Percentiles rank a stretch among this genome's conserved stretches.
Evolutionary conservation across 1,140 invertebrate genomes (phyloP).

Genomic region (Mesaphorura yosii): DNA sequence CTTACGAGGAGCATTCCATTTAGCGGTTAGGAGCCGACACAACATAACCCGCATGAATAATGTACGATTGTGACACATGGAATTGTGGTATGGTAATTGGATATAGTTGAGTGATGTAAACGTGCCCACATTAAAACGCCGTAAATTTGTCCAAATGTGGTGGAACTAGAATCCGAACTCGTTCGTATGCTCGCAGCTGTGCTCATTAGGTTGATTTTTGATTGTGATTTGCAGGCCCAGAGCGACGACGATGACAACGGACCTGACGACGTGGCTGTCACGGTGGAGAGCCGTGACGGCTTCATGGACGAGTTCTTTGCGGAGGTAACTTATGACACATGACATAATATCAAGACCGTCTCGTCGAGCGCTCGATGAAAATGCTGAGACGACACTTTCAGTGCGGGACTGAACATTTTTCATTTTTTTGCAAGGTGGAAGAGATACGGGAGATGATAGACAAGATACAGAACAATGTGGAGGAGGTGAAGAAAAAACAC

Average conservation of each 20-base stretch:
- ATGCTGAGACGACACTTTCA: no score
- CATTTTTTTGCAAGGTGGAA: slow-evolving; percentile 60
- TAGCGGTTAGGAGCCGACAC: no score
- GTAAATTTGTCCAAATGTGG: no score
- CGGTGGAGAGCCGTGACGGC: slow-evolving; percentile 71
- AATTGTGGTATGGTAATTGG: no score
- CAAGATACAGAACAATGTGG: slow-evolving; percentile 95
- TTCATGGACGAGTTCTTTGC: slow-evolving; percentile 97
- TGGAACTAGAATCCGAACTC: no score
- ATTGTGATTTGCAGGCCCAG: slow-evolving; percentile 58
- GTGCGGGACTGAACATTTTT: no score
- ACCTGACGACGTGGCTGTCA: slow-evolving; percentile 80
- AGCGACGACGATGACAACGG: slow-evolving; percentile 88
- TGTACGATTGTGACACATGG: no score
- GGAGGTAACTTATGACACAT: slow-evolving; percentile 53
- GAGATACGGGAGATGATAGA: slow-evolving; percentile 99
- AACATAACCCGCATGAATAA: no score
- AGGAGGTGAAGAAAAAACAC: slow-evolving; percentile 99
- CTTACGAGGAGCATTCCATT: no score
- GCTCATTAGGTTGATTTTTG: not conserved
- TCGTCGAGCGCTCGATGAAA: not conserved
- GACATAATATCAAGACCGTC: not conserved
- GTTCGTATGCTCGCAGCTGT: no score
- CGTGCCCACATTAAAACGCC: no score
- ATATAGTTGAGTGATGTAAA: no score